Evolutionary conservation across 2,888 invertebrate species (phyloP), one percentile per base, ranked within the genome.

Genomic region (Stegophylla sp.): DNA sequence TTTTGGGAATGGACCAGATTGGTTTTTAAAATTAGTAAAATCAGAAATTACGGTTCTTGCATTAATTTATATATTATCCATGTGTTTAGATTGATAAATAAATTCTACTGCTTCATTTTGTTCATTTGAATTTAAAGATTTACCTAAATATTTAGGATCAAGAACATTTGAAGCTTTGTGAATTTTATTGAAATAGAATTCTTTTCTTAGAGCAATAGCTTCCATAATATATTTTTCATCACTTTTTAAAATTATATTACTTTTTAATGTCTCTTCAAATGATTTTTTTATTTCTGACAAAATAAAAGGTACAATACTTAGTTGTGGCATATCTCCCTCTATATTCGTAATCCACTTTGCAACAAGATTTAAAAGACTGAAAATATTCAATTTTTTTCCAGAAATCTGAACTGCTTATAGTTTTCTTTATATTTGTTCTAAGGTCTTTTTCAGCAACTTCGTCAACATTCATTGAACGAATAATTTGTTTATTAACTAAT

Each of bases 351-450:
- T 76, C n/a, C 23, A 64, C 1, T 20, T 26, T 15, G 20, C 34
- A 20, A 76, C 41, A 0, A n/a, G 26, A 9, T 15, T 51, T 10
- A 76, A 15, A n/a, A 67, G 3, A 26, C 43, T 53, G 23, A 15
- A 77, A 20, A 77, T 48, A 12, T 67, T 77, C 34, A 15, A 77
- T 1, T 2, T n/a, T 15, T 17, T 56, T 20, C 77, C 59, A 77
- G 28, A 69, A 76, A 34, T 12, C 5, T 45, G 63, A 20, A 48
- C 63, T 23, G 12, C 10, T 63, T 15, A 75, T 63, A 43, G 51
- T 23, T 26, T 56, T 1, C 20, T 64, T 51, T 10, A 45, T 15
- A 0, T 13, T 76, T 51, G 12, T 15, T 66, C 9, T 9, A 53
- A 71, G 4, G 4, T 71, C 56, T 56, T 71, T 34, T 53, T 71